Percentiles rank a stretch among this genome's conserved stretches.
phyloP scores from a whole-genome alignment of 2,888 invertebrate genomes.

The Drosophila nr. fundita region DNA sequence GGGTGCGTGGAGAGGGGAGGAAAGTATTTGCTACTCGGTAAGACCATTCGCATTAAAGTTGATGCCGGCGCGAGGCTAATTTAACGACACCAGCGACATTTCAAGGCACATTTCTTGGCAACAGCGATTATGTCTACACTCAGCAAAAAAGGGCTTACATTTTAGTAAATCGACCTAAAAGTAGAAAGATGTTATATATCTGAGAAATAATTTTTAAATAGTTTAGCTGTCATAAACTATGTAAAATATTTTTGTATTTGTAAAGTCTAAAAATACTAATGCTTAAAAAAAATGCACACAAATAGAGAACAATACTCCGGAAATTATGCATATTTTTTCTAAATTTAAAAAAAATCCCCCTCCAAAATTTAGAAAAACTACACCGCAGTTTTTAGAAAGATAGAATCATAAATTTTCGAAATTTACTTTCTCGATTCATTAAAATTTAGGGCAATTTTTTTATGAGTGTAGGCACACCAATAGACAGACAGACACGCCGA shows the following conservation, averaged over 20 bases:
- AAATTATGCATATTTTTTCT: not conserved
- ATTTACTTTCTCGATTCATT: not conserved
- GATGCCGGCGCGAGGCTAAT: conserved; percentile 56
- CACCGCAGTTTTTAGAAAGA: not conserved
- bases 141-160: too few relatives aligned
- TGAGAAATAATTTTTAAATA: not conserved
- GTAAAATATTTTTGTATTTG: not conserved
- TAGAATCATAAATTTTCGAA: not conserved
- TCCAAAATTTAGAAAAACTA: not conserved
- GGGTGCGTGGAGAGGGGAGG: not conserved
- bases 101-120: conserved; percentile 42
- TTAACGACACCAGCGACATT: conserved; percentile 60
- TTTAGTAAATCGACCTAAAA: not conserved
- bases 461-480: not conserved
- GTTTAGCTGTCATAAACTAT: too few relatives aligned
- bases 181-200: not conserved
- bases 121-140: conserved; percentile 6
- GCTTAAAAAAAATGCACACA: not conserved
- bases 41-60: conserved; percentile 45
- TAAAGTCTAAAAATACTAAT: not conserved
- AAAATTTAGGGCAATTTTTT: not conserved
- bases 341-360: not conserved
- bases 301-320: not conserved
- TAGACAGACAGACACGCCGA: not conserved
- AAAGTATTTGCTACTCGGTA: conserved; percentile 16